A percentile compares a stretch with the other conserved stretches of the same genome.
These are phyloP conservation scores for Danio aesculapii DNA, from an alignment of 2,797 vertebrate genomes.

Conservation along the genomic window DNA sequence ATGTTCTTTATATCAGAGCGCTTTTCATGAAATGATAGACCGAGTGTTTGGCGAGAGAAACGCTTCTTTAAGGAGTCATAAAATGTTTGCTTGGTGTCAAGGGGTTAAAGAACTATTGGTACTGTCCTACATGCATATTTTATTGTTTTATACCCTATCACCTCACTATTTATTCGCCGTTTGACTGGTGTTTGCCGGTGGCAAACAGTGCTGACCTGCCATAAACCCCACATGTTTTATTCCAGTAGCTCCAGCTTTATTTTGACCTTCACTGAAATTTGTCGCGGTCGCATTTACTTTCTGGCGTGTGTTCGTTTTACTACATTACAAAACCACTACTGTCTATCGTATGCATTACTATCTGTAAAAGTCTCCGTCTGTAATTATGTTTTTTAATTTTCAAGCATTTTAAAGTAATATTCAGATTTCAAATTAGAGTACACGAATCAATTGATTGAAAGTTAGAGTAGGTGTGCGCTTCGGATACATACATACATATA, in stretches of 20 bases:
- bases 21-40: constrained; percentile 43
- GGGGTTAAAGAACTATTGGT: constrained; percentile 66
- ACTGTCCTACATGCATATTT: constrained; percentile 79
- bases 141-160: constrained; percentile 80
- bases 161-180: constrained; percentile 75
- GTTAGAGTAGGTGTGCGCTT: background rate
- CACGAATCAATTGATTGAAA: background rate
- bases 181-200: constrained; percentile 80
- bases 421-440: background rate
- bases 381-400: background rate
- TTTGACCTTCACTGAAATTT: constrained; percentile 66
- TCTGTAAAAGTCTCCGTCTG: background rate
- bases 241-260: constrained; percentile 53
- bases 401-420: background rate
- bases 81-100: constrained; percentile 66
- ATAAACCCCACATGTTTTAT: constrained; percentile 76
- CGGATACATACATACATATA: background rate
- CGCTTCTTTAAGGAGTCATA: constrained; percentile 67
- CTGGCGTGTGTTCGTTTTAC: background rate
- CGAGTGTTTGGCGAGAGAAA: constrained; percentile 42
- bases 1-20: constrained; percentile 20
- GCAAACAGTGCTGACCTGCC: constrained; percentile 81
- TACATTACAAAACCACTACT: no score
- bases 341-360: background rate
- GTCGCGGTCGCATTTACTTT: background rate